A percentile compares a stretch with the other conserved stretches of the same genome.
phyloP scores from a whole-genome alignment of 2,797 vertebrate genomes.

The Cichlasoma orientale region DNA sequence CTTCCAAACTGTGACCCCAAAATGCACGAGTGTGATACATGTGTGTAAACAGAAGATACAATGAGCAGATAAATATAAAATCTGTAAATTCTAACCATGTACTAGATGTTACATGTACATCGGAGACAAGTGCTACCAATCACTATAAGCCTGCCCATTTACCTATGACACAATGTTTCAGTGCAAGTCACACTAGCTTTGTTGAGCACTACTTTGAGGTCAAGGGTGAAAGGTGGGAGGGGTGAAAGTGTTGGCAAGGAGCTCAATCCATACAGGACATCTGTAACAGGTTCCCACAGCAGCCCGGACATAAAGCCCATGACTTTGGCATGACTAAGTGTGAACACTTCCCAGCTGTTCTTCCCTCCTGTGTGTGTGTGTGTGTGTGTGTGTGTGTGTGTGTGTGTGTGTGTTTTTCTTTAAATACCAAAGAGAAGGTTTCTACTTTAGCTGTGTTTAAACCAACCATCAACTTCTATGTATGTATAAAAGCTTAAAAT shows the following conservation, averaged over 20 bases:
- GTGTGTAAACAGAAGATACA: constrained; percentile 65
- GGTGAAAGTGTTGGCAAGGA: constrained; percentile 20
- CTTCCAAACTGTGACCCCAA: constrained; percentile 56
- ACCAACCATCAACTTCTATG: background rate
- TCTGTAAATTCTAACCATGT: constrained; percentile 75
- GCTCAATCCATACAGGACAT: constrained; percentile 18
- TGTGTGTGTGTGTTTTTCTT: too few species aligned
- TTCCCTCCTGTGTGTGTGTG: background rate
- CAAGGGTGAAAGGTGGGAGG: constrained; percentile 37
- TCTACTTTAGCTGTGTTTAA: background rate
- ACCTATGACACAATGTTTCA: constrained; percentile 35
- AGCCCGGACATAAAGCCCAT: background rate
- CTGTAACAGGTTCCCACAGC: constrained; percentile 23
- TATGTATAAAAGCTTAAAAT: constrained; percentile 13
- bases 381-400: too few species aligned
- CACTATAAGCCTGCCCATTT: constrained; percentile 57
- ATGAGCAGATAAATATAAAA: constrained; percentile 77
- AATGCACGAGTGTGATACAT: constrained; percentile 64
- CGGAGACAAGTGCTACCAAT: constrained; percentile 63
- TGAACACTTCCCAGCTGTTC: background rate
- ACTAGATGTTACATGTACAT: constrained; percentile 48
- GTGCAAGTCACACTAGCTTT: constrained; percentile 24
- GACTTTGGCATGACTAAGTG: background rate
- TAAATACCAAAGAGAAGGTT: background rate
- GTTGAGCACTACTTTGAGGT: constrained; percentile 63